Evolutionary conservation across 1,140 invertebrate genomes (phyloP).

Genomic region (Nixonia krombeini): DNA sequence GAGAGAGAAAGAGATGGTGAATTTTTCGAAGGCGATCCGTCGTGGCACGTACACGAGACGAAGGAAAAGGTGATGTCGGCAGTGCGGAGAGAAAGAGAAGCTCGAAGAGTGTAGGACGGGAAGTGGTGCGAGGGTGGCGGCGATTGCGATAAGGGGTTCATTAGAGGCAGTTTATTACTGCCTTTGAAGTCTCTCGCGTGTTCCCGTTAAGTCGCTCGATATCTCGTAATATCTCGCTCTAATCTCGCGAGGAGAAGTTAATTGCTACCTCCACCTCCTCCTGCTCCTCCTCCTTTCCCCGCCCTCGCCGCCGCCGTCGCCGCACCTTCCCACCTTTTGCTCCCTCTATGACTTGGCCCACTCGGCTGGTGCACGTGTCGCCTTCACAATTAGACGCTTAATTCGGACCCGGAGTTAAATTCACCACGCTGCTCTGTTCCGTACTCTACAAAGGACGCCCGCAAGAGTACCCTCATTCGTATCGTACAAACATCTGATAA

Average conservation of each 20-base stretch:
- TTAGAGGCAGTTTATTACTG: constrained; percentile 73
- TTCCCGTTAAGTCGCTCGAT: constrained; percentile 72
- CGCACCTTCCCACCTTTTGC: constrained; percentile 54
- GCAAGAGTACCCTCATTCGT: constrained; percentile 19
- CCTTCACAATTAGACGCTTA: constrained; percentile 61
- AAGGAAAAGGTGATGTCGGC: too few species aligned
- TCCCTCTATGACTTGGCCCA: constrained; percentile 32
- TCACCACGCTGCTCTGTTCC: constrained; percentile 31
- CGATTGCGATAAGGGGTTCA: constrained; percentile 72
- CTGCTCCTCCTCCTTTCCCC: constrained; percentile 38
- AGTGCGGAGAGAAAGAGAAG: constrained; percentile 24
- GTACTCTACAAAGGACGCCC: constrained; percentile 29
- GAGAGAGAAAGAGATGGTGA: background rate
- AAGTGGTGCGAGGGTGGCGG: constrained; percentile 52
- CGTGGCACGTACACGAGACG: too few species aligned
- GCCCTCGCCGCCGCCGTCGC: constrained; percentile 28
- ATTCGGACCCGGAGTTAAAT: constrained; percentile 47
- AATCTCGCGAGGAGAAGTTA: constrained; percentile 72
- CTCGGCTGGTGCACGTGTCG: constrained; percentile 54
- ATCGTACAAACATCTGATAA: constrained; percentile 11
- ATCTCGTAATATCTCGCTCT: constrained; percentile 72
- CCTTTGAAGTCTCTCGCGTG: constrained; percentile 73
- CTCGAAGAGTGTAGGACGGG: constrained; percentile 14
- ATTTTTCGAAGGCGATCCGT: constrained; percentile 29
- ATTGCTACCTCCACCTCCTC: constrained; percentile 66